Conservation (phyloP, 2,888 invertebrate species). For the Notodonta ziczac region DNA sequence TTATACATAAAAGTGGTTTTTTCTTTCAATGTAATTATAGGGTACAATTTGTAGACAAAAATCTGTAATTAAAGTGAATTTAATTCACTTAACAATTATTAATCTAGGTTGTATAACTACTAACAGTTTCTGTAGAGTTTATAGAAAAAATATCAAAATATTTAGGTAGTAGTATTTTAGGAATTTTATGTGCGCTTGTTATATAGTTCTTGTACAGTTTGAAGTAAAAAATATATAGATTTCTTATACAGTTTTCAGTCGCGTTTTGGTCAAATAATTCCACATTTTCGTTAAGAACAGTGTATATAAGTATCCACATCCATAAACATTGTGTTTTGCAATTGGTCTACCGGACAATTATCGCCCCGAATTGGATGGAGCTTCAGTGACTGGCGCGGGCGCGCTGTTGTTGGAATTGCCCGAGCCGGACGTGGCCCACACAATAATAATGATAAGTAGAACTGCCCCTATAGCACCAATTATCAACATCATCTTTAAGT, state of each 20-base stretch:
- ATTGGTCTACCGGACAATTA: slow-evolving; percentile 40
- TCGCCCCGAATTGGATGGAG: slow-evolving; percentile 54
- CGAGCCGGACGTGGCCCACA: slow-evolving; percentile 77
- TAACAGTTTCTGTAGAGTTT: slow-evolving; percentile 32
- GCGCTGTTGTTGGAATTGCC: slow-evolving; percentile 15
- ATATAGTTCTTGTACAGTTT: slow-evolving; percentile 22
- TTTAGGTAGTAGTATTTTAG: slow-evolving; percentile 18
- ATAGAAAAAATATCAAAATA: slow-evolving; percentile 43
- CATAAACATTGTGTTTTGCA: slow-evolving; percentile 34
- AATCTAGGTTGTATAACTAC: slow-evolving; percentile 13
- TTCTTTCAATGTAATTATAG: neutral
- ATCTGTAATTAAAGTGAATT: slow-evolving; percentile 31
- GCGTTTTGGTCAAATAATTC: slow-evolving; percentile 41
- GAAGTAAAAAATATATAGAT: slow-evolving; percentile 49
- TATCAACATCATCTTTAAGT: slow-evolving; percentile 98
- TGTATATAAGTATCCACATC: slow-evolving; percentile 38
- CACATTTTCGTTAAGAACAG: slow-evolving; percentile 28
- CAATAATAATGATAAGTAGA: slow-evolving; percentile 92
- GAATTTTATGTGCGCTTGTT: slow-evolving; percentile 40
- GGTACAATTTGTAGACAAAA: slow-evolving; percentile 42
- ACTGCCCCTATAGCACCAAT: slow-evolving; percentile 94
- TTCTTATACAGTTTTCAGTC: slow-evolving; percentile 49
- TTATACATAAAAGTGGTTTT: no score
- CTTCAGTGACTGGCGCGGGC: slow-evolving; percentile 36
- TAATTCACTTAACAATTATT: slow-evolving; percentile 29